These are phyloP conservation scores for Monochamus saltuarius DNA, from an alignment of 1,140 invertebrate genomes.

Conservation along the genomic window DNA sequence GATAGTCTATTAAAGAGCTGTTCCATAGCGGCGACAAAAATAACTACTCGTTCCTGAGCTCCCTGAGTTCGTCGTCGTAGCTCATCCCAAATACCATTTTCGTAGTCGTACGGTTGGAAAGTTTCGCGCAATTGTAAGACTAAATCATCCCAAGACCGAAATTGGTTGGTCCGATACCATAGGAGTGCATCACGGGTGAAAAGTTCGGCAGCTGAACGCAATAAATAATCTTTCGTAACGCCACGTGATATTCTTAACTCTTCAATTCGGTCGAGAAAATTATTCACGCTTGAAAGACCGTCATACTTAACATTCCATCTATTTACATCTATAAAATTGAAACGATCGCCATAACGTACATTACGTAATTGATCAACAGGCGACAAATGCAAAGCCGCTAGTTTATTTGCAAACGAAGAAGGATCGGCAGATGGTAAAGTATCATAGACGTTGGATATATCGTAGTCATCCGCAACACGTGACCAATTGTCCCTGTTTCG, in stretches of 20 bases:
- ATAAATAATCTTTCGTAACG: constrained; percentile 6
- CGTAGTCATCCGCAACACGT: too few relatives aligned
- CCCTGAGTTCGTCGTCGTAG: constrained; percentile 14
- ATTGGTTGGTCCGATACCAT: constrained; percentile 21
- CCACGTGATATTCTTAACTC: constrained; percentile 19
- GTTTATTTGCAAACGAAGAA: too few relatives aligned
- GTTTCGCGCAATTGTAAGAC: neutral
- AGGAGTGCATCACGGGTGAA: constrained; percentile 10
- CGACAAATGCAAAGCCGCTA: too few relatives aligned
- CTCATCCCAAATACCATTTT: constrained; percentile 17
- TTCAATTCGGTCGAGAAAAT: constrained; percentile 24
- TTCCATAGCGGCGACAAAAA: constrained; percentile 11
- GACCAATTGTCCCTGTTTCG: too few relatives aligned
- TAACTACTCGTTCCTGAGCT: constrained; percentile 2
- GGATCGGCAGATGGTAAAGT: too few relatives aligned
- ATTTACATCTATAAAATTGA: neutral
- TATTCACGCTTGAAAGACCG: constrained; percentile 1
- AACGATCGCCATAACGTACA: too few relatives aligned
- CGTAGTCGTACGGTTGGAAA: constrained; percentile 16
- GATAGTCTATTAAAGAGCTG: constrained; percentile 1
- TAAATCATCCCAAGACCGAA: constrained; percentile 8
- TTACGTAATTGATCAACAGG: too few relatives aligned
- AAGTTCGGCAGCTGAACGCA: constrained; percentile 20
- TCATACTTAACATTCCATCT: constrained; percentile 13
- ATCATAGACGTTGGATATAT: too few relatives aligned